phyloP scores from a whole-genome alignment of 2,888 invertebrate genomes.

The Amorpha juglandis region DNA sequence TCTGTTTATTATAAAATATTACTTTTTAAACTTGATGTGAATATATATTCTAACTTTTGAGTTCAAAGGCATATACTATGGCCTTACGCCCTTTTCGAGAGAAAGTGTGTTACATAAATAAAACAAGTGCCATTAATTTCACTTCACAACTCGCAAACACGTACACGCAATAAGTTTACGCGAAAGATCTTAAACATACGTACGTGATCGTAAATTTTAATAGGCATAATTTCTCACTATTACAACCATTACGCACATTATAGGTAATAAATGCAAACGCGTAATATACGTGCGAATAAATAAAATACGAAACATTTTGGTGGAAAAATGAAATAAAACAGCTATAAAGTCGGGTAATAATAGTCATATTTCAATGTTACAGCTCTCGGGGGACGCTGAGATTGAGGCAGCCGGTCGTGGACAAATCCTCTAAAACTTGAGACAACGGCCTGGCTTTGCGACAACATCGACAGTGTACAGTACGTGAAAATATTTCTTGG shows the following conservation, averaged over 20 bases:
- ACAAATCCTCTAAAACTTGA: constrained; percentile 49
- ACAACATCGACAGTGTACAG: constrained; percentile 15
- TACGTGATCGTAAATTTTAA: constrained; percentile 26
- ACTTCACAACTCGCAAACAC: neutral
- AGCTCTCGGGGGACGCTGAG: constrained; percentile 45
- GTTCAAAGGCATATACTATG: neutral
- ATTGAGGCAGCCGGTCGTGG: constrained; percentile 46
- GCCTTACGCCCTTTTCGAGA: neutral
- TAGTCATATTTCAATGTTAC: constrained; percentile 59
- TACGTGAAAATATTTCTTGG: neutral
- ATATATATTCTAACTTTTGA: no score
- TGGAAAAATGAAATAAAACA: constrained; percentile 57
- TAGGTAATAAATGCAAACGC: constrained; percentile 28
- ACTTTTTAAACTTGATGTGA: no score
- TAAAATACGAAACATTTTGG: constrained; percentile 46
- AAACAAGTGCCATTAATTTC: neutral
- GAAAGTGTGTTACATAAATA: neutral
- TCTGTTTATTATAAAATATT: no score
- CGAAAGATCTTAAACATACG: constrained; percentile 13
- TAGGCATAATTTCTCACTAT: constrained; percentile 27
- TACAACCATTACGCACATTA: constrained; percentile 28
- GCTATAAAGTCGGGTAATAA: constrained; percentile 60
- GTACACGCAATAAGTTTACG: constrained; percentile 1
- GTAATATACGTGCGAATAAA: constrained; percentile 41
- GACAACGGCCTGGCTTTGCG: constrained; percentile 29